Conservation (phyloP, 1,140 invertebrate species). For the Drosophila repleta region DNA sequence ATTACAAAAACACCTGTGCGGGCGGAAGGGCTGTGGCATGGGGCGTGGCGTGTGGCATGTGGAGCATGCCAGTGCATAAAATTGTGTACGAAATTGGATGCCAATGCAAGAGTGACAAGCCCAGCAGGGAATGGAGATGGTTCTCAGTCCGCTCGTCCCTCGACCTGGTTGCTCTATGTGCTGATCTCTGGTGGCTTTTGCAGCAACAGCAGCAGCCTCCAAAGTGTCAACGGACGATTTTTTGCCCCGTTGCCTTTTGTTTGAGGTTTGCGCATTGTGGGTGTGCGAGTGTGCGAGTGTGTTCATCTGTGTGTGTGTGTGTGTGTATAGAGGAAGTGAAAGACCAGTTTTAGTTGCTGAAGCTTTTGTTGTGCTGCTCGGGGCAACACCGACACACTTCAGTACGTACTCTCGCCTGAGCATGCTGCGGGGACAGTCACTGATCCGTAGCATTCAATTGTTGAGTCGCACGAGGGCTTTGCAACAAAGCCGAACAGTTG, state of each 20-base stretch:
- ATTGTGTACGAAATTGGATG: constrained; percentile 57
- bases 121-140: background rate
- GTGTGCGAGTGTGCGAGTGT: background rate
- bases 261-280: constrained; percentile 19
- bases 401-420: constrained; percentile 18
- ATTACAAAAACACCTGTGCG: constrained; percentile 5
- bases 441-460: constrained; percentile 76
- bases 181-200: constrained; percentile 26
- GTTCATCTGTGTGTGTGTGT: background rate
- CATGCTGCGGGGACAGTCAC: constrained; percentile 41
- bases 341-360: constrained; percentile 36
- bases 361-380: constrained; percentile 26
- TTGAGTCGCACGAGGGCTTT: constrained; percentile 45
- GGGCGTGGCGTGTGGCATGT: background rate
- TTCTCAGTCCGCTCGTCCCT: background rate
- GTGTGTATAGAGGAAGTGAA: constrained; percentile 41
- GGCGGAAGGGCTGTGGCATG: background rate
- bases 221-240: constrained; percentile 77
- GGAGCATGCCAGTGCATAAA: constrained; percentile 60
- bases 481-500: constrained; percentile 61
- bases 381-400: constrained; percentile 42
- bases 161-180: constrained; percentile 12
- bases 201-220: constrained; percentile 20
- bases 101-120: constrained; percentile 44
- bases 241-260: constrained; percentile 57